Conservation (phyloP, 92 coral and sea anemone species). For the Ricordea florida region DNA sequence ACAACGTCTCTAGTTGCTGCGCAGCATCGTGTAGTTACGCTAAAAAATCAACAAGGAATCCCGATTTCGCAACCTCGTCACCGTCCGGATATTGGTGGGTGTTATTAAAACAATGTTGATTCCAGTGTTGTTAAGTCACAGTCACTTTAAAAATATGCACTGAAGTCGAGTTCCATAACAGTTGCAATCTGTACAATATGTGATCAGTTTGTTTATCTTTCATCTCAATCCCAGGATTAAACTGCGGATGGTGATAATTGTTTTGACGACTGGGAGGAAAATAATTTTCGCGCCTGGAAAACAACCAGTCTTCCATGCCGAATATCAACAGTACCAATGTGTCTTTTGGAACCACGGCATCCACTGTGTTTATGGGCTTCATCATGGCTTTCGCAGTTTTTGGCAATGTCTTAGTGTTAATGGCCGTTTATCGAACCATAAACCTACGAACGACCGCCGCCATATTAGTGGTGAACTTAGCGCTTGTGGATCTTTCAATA, state of each 20-base stretch:
- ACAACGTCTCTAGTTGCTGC: too few relatives aligned
- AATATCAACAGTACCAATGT: not conserved
- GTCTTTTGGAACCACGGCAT: not conserved
- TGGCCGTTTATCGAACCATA: conserved; percentile 79
- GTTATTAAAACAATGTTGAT: not conserved
- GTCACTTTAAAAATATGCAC: too few relatives aligned
- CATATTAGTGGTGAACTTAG: conserved; percentile 80
- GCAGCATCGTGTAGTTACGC: too few relatives aligned
- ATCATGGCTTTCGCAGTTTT: conserved; percentile 65
- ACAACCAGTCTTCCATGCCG: not conserved
- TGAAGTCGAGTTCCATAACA: too few relatives aligned
- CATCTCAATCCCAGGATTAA: too few relatives aligned
- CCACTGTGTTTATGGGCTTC: conserved; percentile 48
- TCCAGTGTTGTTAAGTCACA: not conserved
- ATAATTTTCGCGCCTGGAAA: too few relatives aligned
- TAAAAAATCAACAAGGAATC: too few relatives aligned
- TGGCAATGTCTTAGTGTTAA: conserved; percentile 76
- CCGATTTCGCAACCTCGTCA: too few relatives aligned
- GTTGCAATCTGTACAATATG: too few relatives aligned
- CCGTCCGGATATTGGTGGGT: conserved; percentile 13
- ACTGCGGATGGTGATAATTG: too few relatives aligned
- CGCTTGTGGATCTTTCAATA: conserved; percentile 83
- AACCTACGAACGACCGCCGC: conserved; percentile 79
- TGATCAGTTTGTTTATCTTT: too few relatives aligned
- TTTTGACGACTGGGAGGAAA: too few relatives aligned